Evolutionary conservation across 2,113 vertebrate genomes (phyloP), one percentile per base, ranked within the genome.

Genomic region (Aythya baeri): DNA sequence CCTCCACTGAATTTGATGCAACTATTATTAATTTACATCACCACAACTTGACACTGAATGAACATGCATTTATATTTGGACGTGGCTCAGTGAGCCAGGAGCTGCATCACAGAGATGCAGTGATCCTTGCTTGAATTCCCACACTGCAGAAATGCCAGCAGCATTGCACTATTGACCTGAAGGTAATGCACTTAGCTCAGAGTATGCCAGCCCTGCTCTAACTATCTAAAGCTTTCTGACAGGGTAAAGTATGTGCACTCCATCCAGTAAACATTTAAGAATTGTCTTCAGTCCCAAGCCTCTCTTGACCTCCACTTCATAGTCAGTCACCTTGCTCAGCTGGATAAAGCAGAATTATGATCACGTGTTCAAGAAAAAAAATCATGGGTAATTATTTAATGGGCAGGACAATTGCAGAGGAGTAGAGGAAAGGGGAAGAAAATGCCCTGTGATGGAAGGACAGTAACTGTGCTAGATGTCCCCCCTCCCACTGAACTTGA

Each of bases 11-110:
- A 62, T 70, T 70, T 13, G 29, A 68, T 78, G 57, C 63, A 26
- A 29, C 57, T 92, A 71, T 89, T 38, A 76, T 75, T 88, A 61
- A 86, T 93, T 95, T 90, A 88, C 86, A 66, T 9, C 61, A 52
- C 27, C 23, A 71, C 44, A 84, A 59, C 36, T 38, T 5, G 10
- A 86, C 78, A 46, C 18, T 73, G 72, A 72, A 86, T 86, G 76
- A 77, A 74, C 54, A 52, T 6, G 46, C 67, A 36, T 16, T 93
- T 77, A 36, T 46, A 83, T 94, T 97, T 91, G 76, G 75, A 22
- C 6, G 11, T 23, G 75, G 67, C 11, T 62, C 54, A 62, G 74
- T 32, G 87, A 74, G 70, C 17, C 55, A 85, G 88, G 54, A 65
- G 13, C 32, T 17, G 23, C 63, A 34, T 66, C 79, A 16, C 75